Conservation (phyloP, 2,888 invertebrate genomes). For the Hypsopygia costalis region DNA sequence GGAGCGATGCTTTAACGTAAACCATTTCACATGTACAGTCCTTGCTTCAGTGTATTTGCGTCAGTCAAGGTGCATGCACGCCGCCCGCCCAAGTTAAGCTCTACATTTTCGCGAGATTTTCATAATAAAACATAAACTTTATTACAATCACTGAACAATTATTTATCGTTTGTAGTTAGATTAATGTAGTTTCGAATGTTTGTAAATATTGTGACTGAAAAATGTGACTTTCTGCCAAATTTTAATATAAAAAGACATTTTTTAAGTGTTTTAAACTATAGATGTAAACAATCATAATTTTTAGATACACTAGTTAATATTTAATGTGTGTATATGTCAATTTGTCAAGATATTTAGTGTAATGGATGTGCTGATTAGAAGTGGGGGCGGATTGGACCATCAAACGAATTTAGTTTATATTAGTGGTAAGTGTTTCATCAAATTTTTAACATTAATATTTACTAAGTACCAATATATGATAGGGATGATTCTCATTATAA, state of each 20-base stretch:
- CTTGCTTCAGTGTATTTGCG: slow-evolving; percentile 6
- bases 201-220: neutral
- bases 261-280: too few relatives aligned
- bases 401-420: slow-evolving; percentile 19
- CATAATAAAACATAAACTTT: slow-evolving; percentile 1
- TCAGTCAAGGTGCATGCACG: slow-evolving; percentile 3
- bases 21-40: neutral
- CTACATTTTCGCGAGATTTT: neutral
- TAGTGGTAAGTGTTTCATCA: slow-evolving; percentile 27
- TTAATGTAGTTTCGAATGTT: neutral
- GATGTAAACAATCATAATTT: neutral
- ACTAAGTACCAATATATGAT: too few relatives aligned
- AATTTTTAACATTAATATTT: too few relatives aligned
- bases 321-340: too few relatives aligned
- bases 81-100: slow-evolving; percentile 7
- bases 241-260: too few relatives aligned
- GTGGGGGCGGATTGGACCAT: slow-evolving; percentile 21
- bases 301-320: too few relatives aligned
- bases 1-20: neutral
- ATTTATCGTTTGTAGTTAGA: neutral
- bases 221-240: slow-evolving; percentile 1
- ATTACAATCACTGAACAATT: neutral
- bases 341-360: slow-evolving; percentile 12
- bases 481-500: too few relatives aligned
- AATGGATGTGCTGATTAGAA: slow-evolving; percentile 21